A percentile compares a stretch with the other conserved stretches of the same genome.
These are phyloP conservation scores for Salminus brasiliensis DNA, from an alignment of 2,113 vertebrate genomes.

Conservation along the genomic window DNA sequence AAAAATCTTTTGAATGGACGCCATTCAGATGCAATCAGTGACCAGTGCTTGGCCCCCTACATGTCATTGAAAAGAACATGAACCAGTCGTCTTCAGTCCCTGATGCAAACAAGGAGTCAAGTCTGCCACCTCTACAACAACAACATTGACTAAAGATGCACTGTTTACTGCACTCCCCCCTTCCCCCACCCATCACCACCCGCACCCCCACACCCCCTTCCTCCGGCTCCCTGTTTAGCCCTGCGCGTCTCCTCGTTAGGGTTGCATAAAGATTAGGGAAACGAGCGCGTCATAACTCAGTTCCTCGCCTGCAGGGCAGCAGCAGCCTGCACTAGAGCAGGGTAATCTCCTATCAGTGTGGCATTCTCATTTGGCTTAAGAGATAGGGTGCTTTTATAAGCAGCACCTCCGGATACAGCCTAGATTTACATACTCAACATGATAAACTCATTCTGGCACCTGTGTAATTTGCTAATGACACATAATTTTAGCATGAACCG, in stretches of 20 bases:
- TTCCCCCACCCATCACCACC: slow-evolving; percentile 81
- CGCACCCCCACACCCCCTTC: slow-evolving; percentile 77
- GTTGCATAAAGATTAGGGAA: slow-evolving; percentile 91
- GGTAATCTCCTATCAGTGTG: slow-evolving; percentile 95
- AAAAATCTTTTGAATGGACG: neutral
- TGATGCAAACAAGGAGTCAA: slow-evolving; percentile 26
- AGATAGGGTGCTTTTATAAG: slow-evolving; percentile 79
- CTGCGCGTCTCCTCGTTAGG: slow-evolving; percentile 89
- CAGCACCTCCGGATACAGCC: slow-evolving; percentile 82
- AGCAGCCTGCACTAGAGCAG: slow-evolving; percentile 87
- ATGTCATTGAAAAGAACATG: neutral
- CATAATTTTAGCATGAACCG: slow-evolving; percentile 73
- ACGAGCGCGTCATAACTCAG: slow-evolving; percentile 91
- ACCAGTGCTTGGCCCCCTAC: neutral
- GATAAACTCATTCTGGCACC: slow-evolving; percentile 84
- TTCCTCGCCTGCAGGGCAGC: slow-evolving; percentile 84
- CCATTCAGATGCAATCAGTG: neutral
- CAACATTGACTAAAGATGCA: slow-evolving; percentile 14
- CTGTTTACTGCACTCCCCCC: slow-evolving; percentile 25
- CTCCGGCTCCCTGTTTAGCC: slow-evolving; percentile 84
- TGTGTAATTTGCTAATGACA: slow-evolving; percentile 85
- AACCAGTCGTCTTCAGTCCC: slow-evolving; percentile 4
- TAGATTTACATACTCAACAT: slow-evolving; percentile 78
- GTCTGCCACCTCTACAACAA: slow-evolving; percentile 14
- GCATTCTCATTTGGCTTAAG: slow-evolving; percentile 84